These are phyloP conservation scores for Microcaecilia unicolor DNA, from an alignment of 2,797 vertebrate species.

Conservation along the genomic window DNA sequence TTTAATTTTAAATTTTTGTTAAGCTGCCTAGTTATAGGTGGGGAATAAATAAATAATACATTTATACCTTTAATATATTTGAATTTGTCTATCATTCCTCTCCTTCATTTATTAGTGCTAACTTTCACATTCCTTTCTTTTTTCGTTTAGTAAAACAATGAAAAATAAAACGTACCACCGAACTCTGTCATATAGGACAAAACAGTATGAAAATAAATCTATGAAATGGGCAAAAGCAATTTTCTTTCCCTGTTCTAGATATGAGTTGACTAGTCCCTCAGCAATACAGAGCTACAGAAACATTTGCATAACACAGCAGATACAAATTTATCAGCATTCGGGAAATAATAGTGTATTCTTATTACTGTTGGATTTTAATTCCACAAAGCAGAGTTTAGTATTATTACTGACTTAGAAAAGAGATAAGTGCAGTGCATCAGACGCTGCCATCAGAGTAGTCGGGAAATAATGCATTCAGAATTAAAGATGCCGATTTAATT, in stretches of 20 bases:
- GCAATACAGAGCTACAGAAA: slow-evolving; percentile 1
- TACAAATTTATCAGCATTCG: not conserved
- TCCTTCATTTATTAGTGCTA: no score
- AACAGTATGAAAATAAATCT: slow-evolving; percentile 7
- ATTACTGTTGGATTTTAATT: slow-evolving; percentile 27
- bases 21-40: no score
- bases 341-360: slow-evolving; percentile 18
- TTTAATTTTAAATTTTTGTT: no score
- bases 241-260: slow-evolving; percentile 5
- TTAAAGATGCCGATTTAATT: slow-evolving; percentile 55
- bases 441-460: slow-evolving; percentile 39
- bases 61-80: no score
- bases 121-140: no score
- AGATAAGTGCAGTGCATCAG: slow-evolving; percentile 35
- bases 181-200: no score
- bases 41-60: no score
- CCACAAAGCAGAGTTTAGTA: slow-evolving; percentile 28
- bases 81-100: no score
- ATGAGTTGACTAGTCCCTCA: slow-evolving; percentile 6
- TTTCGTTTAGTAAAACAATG: no score
- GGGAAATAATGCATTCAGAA: slow-evolving; percentile 45
- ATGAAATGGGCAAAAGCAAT: slow-evolving; percentile 16
- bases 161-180: no score
- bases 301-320: slow-evolving; percentile 13
- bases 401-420: slow-evolving; percentile 33